These are phyloP conservation scores for Andricus curvator DNA, from an alignment of 2,888 invertebrate genomes.

Conservation along the genomic window DNA sequence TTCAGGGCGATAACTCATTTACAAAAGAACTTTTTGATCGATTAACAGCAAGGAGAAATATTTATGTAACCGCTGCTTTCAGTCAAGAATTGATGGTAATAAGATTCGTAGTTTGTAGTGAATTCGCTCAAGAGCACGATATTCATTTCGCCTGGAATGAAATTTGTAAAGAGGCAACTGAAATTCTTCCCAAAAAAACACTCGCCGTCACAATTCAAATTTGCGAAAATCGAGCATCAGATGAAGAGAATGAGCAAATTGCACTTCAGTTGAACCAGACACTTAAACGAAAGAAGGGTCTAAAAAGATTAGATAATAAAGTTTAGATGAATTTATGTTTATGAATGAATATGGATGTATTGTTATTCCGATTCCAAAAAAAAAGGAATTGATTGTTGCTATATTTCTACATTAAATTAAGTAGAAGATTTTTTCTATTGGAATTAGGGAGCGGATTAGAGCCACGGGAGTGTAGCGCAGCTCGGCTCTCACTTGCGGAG, in stretches of 20 bases:
- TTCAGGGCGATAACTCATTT: conserved; percentile 83
- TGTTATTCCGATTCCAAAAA: too few relatives aligned
- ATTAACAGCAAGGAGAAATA: conserved; percentile 86
- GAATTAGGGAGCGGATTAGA: too few relatives aligned
- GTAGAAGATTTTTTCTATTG: too few relatives aligned
- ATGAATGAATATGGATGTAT: not conserved
- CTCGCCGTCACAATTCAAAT: conserved; percentile 35
- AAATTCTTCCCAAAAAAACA: conserved; percentile 61
- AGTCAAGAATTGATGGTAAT: conserved; percentile 85
- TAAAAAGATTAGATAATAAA: conserved; percentile 1
- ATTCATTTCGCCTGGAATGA: conserved; percentile 88
- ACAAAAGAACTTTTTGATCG: conserved; percentile 87
- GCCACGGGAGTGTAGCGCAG: too few relatives aligned
- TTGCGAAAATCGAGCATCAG: conserved; percentile 49
- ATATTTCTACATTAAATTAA: not conserved
- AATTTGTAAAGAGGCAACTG: conserved; percentile 82
- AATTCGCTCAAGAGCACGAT: conserved; percentile 85
- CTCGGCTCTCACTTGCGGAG: too few relatives aligned
- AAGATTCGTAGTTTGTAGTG: conserved; percentile 90
- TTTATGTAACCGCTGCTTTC: conserved; percentile 90
- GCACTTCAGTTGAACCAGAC: conserved; percentile 12
- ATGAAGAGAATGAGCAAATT: conserved; percentile 14
- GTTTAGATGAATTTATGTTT: not conserved
- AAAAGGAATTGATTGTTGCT: too few relatives aligned
- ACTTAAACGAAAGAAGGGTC: not conserved